Evolutionary conservation across 2,797 vertebrate genomes (phyloP), one percentile per base, ranked within the genome.

Genomic region (Falco novaeseelandiae): DNA sequence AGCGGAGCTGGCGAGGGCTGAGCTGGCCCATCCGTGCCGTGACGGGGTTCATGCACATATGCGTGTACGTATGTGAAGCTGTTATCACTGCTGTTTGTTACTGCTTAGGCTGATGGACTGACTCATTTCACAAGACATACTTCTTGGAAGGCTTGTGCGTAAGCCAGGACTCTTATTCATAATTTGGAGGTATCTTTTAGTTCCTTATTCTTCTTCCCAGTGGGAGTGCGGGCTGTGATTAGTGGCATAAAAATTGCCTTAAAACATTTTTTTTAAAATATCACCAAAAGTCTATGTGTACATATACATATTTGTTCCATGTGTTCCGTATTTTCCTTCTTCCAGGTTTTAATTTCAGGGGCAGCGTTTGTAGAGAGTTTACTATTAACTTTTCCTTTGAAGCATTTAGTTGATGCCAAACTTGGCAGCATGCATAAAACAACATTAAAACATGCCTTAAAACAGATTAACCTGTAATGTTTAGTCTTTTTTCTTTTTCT

Each of bases 1-100:
- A 72, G 49, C 0, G 0, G 62, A 71, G 63, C 71, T 83, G 51
- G 38, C 0, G 0, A 67, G 51, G n/a, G 40, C 72, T n/a, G 73
- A 57, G 65, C 77, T 70, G 71, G 48, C 32, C 79, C 66, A 1
- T 2, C 4, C 1, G 1, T 51, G 63, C 73, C 10, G 0, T 18
- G 1, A 4, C 30, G 36, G 55, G 51, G 55, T 66, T 36, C 14
- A 5, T 8, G 12, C 52, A 17, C 29, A 8, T 25, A 1, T 38
- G 36, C 36, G 5, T 38, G 36, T 38, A 38, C 36, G 36, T 38
- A 7, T 2, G 20, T 4, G 57, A 58, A 82, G 73, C 57, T 63
- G 6, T 14, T 84, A 1, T 46, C 51, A 10, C 18, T 58, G 55
- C 38, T 84, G 22, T 3, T 77, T 82, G 6, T 46, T 65, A 1